Percentiles rank a stretch among this genome's conserved stretches.
Conservation (phyloP, 2,888 invertebrate genomes). For the Bellardia pandia region DNA sequence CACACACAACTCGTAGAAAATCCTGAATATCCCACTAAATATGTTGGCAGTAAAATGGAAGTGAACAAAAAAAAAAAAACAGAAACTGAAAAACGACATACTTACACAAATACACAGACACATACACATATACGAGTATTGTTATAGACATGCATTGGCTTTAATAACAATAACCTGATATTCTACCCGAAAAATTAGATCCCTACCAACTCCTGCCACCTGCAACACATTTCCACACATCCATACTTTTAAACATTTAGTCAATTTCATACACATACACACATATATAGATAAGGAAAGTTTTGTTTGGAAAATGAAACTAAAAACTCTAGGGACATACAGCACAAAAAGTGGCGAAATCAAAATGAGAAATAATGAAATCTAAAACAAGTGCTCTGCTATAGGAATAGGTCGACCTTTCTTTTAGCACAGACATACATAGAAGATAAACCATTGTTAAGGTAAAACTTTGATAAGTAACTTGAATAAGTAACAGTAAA, state of each 20-base stretch:
- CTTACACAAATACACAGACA: neutral
- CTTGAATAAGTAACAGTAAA: too few relatives aligned
- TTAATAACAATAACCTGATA: conserved; percentile 43
- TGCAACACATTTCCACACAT: neutral
- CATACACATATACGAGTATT: conserved; percentile 3
- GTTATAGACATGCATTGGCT: conserved; percentile 15
- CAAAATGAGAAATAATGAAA: conserved; percentile 9
- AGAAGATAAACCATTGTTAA: too few relatives aligned
- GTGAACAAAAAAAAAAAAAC: neutral
- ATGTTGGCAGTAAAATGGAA: conserved; percentile 39
- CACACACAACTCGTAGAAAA: conserved; percentile 22
- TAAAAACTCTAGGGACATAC: conserved; percentile 20
- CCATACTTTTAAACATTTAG: neutral
- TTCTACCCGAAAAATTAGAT: conserved; percentile 10
- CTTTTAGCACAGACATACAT: too few relatives aligned
- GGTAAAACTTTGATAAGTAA: too few relatives aligned
- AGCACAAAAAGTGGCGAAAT: conserved; percentile 7
- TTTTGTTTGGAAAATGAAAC: conserved; percentile 53
- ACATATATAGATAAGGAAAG: conserved; percentile 10
- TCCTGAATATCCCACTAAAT: conserved; percentile 56
- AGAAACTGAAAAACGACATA: neutral
- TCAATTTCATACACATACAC: neutral
- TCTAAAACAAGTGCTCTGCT: neutral
- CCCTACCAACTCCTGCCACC: conserved; percentile 19
- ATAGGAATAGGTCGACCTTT: neutral